Evolutionary conservation across 2,113 vertebrate genomes (phyloP).

Genomic region (Halcyon malimbica): DNA sequence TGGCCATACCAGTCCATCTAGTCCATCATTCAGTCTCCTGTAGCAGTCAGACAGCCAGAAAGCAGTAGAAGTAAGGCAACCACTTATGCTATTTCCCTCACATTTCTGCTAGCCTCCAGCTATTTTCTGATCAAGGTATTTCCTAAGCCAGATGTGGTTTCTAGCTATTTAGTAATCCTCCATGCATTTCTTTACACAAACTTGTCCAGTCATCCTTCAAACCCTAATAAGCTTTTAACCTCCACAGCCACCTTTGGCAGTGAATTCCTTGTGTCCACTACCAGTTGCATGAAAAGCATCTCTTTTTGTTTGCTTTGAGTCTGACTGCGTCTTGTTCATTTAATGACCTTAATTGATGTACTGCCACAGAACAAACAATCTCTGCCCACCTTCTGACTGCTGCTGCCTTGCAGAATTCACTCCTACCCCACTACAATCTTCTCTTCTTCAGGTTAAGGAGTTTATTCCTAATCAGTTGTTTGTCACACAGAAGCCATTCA

Average conservation of each 20-base stretch:
- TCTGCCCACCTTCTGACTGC: neutral
- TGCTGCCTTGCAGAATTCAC: neutral
- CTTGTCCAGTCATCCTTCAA: constrained; percentile 44
- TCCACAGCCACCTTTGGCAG: constrained; percentile 1
- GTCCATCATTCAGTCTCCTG: neutral
- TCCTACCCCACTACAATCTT: neutral
- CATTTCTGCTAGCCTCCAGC: constrained; percentile 45
- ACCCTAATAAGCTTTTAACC: constrained; percentile 11
- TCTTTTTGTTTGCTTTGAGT: neutral
- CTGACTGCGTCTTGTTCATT: neutral
- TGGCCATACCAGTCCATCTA: neutral
- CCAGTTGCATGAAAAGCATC: neutral
- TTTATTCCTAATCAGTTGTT: neutral
- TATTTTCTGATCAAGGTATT: constrained; percentile 54
- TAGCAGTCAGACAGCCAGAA: neutral
- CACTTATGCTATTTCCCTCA: neutral
- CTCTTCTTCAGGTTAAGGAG: neutral
- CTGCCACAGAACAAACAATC: neutral
- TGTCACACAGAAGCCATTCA: neutral
- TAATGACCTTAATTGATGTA: neutral
- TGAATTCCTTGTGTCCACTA: constrained; percentile 11
- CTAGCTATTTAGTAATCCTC: constrained; percentile 11
- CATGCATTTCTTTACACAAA: constrained; percentile 21
- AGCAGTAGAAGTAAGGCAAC: neutral
- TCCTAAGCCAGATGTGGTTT: constrained; percentile 48